A percentile compares a stretch with the other conserved stretches of the same genome.
phyloP scores from a whole-genome alignment of 1,140 invertebrate genomes.

The Drosophila tropicalis region DNA sequence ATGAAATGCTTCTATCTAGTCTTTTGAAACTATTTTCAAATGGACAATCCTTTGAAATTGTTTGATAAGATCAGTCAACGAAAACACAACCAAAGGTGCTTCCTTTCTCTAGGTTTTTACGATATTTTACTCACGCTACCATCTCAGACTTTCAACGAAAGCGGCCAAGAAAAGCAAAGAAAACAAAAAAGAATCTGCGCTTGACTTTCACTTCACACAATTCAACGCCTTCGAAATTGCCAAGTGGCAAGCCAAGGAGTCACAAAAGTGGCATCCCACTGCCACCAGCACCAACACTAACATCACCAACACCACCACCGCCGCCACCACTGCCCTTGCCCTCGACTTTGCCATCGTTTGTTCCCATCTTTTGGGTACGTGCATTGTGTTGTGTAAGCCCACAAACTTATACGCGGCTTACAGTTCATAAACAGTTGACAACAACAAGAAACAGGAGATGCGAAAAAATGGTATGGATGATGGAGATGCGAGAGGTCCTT shows the following conservation, averaged over 20 bases:
- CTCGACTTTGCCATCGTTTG: background rate
- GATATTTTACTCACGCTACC: background rate
- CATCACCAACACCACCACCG: background rate
- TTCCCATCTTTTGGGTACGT: background rate
- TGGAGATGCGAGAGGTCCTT: background rate
- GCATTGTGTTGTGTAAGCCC: conserved; percentile 39
- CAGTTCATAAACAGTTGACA: conserved; percentile 68
- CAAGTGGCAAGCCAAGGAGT: conserved; percentile 39
- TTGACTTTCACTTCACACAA: conserved; percentile 64
- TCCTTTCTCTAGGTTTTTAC: background rate
- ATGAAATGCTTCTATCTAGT: too few relatives aligned
- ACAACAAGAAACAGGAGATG: conserved; percentile 4
- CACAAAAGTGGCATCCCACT: conserved; percentile 5
- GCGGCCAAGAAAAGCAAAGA: conserved; percentile 15
- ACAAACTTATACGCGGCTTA: conserved; percentile 50
- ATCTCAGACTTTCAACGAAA: background rate
- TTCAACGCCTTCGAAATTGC: conserved; percentile 70
- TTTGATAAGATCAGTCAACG: too few relatives aligned
- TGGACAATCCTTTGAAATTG: too few relatives aligned
- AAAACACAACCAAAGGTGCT: too few relatives aligned
- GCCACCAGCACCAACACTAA: background rate
- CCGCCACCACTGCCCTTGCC: too few relatives aligned
- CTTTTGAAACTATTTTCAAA: too few relatives aligned
- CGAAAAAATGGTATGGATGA: background rate
- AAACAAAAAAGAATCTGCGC: conserved; percentile 37